Conservation (phyloP, 35 echinoderm and acorn worm species). For the Patiria miniata region DNA sequence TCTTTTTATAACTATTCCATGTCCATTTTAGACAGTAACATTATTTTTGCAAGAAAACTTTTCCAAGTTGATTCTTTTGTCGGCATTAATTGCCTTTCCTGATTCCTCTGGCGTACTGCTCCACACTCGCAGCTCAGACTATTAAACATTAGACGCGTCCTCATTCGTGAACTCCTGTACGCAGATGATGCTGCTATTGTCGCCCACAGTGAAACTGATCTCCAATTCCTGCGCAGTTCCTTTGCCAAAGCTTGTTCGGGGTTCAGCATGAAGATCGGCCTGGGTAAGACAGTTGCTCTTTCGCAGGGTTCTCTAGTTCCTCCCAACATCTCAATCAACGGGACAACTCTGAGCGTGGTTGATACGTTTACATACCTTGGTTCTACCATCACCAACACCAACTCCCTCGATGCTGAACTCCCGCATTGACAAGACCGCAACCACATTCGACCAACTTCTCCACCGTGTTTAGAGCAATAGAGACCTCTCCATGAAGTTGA, state of each 20-base stretch:
- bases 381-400: neutral
- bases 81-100: conserved; percentile 1
- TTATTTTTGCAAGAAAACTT: no score
- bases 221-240: neutral
- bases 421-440: conserved; percentile 7
- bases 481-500: no score
- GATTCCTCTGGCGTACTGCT: neutral
- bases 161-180: neutral
- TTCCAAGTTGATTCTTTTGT: conserved; percentile 26
- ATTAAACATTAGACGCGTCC: neutral
- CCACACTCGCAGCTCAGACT: neutral
- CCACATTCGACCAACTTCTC: no score
- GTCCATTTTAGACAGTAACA: no score
- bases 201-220: neutral
- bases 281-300: conserved; percentile 25
- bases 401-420: neutral
- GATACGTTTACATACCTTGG: conserved; percentile 46
- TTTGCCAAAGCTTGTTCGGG: neutral
- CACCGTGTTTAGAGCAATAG: no score
- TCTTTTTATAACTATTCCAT: no score
- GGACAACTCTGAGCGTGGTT: neutral
- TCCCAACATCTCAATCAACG: neutral
- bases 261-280: conserved; percentile 25
- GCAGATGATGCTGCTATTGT: conserved; percentile 23
- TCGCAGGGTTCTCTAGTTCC: neutral